phyloP scores from a whole-genome alignment of 2,797 vertebrate genomes.

The Buphagus erythrorhynchus region DNA sequence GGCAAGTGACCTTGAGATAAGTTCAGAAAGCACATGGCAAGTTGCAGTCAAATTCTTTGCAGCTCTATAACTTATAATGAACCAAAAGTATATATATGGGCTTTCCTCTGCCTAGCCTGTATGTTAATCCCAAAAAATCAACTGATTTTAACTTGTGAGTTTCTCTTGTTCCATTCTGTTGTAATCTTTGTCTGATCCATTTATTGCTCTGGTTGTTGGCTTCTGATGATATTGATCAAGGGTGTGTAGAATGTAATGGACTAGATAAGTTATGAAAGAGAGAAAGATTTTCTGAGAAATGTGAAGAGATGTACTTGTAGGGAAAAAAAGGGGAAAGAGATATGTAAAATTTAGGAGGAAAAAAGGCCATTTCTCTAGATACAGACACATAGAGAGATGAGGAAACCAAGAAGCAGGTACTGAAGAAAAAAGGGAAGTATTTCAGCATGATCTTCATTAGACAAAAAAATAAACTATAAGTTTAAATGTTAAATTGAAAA shows the following conservation, averaged over 20 bases:
- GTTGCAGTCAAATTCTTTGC: neutral
- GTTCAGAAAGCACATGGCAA: neutral
- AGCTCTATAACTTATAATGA: neutral
- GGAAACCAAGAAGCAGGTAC: neutral
- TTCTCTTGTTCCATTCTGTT: neutral
- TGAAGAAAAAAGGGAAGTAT: neutral
- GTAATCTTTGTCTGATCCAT: neutral
- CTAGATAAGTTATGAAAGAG: neutral
- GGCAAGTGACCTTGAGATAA: neutral
- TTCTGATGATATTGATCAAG: neutral
- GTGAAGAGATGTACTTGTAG: neutral
- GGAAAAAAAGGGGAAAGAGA: neutral
- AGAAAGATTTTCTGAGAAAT: neutral
- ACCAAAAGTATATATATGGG: neutral
- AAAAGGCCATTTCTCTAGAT: neutral
- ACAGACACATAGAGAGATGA: neutral
- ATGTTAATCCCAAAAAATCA: neutral
- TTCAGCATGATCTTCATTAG: neutral
- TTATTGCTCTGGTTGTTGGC: neutral
- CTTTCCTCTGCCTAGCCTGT: neutral
- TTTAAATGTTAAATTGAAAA: neutral
- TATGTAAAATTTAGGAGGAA: neutral
- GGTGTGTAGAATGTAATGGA: neutral
- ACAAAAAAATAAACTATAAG: neutral
- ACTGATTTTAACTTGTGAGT: neutral